Evolutionary conservation across 2,888 invertebrate species (phyloP).

Genomic region (Synergus laeviventris): DNA sequence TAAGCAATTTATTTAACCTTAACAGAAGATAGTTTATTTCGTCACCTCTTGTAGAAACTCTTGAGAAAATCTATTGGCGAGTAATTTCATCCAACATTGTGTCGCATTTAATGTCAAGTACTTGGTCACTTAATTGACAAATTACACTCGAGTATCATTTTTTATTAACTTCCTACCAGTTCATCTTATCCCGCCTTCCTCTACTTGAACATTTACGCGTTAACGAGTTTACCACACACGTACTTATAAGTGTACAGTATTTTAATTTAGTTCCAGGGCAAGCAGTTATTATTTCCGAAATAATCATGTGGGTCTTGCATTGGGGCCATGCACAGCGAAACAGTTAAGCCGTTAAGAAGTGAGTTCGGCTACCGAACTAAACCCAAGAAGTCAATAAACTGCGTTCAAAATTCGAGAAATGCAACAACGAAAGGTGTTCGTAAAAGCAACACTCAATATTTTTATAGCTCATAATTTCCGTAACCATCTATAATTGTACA

Average conservation of each 20-base stretch:
- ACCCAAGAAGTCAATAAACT: slow-evolving; percentile 24
- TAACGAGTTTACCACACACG: slow-evolving; percentile 52
- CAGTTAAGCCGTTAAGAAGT: slow-evolving; percentile 26
- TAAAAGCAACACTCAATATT: not conserved
- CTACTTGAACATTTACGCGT: slow-evolving; percentile 39
- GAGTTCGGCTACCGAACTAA: slow-evolving; percentile 3
- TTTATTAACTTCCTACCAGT: slow-evolving; percentile 30
- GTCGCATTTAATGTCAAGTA: slow-evolving; percentile 9
- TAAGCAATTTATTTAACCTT: not conserved
- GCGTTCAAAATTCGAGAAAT: not conserved
- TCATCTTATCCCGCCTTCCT: slow-evolving; percentile 1
- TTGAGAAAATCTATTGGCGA: not conserved
- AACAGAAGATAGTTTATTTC: not conserved
- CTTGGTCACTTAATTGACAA: slow-evolving; percentile 21
- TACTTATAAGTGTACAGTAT: slow-evolving; percentile 43
- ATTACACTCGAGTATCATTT: slow-evolving; percentile 14
- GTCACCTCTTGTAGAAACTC: too few species aligned
- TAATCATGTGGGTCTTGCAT: slow-evolving; percentile 50
- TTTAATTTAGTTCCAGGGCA: slow-evolving; percentile 52
- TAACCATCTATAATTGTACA: too few species aligned
- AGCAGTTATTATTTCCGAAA: slow-evolving; percentile 51
- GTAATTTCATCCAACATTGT: not conserved
- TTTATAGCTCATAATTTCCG: not conserved
- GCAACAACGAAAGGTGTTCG: not conserved
- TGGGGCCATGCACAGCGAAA: slow-evolving; percentile 46